These are phyloP conservation scores for Pandemis corylana DNA, from an alignment of 2,888 invertebrate species.

Conservation along the genomic window DNA sequence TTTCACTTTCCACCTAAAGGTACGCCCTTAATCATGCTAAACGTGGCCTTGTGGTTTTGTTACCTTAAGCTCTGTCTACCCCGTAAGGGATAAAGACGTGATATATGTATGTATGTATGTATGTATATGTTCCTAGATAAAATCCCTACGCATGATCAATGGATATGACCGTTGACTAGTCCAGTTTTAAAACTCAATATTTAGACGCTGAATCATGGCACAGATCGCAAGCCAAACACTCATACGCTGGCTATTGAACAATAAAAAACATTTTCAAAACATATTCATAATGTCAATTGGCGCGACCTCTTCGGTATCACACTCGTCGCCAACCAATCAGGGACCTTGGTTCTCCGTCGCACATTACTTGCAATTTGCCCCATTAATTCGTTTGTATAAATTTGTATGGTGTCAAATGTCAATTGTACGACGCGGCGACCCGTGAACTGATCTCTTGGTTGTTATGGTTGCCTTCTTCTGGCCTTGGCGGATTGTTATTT, in stretches of 20 bases:
- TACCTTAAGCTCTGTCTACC: too few relatives aligned
- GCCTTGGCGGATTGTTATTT: slow-evolving; percentile 34
- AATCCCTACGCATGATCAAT: too few relatives aligned
- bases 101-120: too few relatives aligned
- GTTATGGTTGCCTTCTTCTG: slow-evolving; percentile 27
- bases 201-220: background rate
- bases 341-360: slow-evolving; percentile 47
- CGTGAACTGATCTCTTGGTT: slow-evolving; percentile 36
- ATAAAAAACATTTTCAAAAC: slow-evolving; percentile 19
- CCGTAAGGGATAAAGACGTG: too few relatives aligned
- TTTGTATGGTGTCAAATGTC: slow-evolving; percentile 49
- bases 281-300: slow-evolving; percentile 38
- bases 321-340: slow-evolving; percentile 31
- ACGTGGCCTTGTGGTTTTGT: too few relatives aligned
- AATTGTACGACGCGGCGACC: slow-evolving; percentile 44
- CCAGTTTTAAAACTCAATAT: too few relatives aligned
- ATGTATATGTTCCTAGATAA: too few relatives aligned
- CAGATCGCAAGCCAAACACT: background rate
- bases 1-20: too few relatives aligned
- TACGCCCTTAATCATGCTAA: too few relatives aligned
- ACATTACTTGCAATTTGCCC: slow-evolving; percentile 48
- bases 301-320: slow-evolving; percentile 42
- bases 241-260: background rate
- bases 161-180: too few relatives aligned
- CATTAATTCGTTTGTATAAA: slow-evolving; percentile 50